Evolutionary conservation across 2,888 invertebrate species (phyloP).

Genomic region (Terebella lapidaria): DNA sequence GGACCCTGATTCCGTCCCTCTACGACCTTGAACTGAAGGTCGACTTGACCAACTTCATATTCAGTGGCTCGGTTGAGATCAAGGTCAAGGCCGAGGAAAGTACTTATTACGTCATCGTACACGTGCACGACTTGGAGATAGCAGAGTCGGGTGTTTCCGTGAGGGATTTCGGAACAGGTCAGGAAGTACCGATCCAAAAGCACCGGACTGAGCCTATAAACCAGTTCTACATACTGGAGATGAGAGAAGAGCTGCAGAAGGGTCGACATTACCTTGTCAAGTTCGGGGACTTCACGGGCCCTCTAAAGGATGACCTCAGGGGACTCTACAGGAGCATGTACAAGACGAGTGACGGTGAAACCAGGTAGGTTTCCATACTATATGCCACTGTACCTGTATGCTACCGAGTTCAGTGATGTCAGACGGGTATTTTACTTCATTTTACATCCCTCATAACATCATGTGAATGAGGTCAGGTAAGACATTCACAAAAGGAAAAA

Average conservation of each 20-base stretch:
- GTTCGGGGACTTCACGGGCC: constrained; percentile 19
- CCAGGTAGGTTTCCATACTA: constrained; percentile 21
- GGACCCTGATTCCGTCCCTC: constrained; percentile 19
- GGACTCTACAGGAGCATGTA: constrained; percentile 27
- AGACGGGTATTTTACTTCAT: too few relatives aligned
- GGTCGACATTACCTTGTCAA: constrained; percentile 15
- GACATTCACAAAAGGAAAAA: too few relatives aligned
- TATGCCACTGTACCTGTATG: too few relatives aligned
- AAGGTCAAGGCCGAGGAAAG: constrained; percentile 4
- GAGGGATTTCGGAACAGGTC: constrained; percentile 1
- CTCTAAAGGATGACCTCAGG: constrained; percentile 21
- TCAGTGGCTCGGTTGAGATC: constrained; percentile 24
- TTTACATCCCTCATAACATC: too few relatives aligned
- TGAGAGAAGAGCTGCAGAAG: constrained; percentile 10
- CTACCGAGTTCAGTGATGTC: too few relatives aligned
- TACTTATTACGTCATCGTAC: constrained; percentile 22
- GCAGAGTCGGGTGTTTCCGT: constrained; percentile 9
- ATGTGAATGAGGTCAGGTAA: too few relatives aligned
- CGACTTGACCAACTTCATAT: constrained; percentile 22
- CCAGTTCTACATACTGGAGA: constrained; percentile 24
- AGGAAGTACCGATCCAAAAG: not conserved
- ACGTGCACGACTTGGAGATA: constrained; percentile 19
- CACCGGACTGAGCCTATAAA: constrained; percentile 6
- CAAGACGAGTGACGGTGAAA: constrained; percentile 19
- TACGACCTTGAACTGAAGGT: constrained; percentile 22